Conservation (phyloP, 2,888 invertebrate species). For the Drosophila kuntzei region DNA sequence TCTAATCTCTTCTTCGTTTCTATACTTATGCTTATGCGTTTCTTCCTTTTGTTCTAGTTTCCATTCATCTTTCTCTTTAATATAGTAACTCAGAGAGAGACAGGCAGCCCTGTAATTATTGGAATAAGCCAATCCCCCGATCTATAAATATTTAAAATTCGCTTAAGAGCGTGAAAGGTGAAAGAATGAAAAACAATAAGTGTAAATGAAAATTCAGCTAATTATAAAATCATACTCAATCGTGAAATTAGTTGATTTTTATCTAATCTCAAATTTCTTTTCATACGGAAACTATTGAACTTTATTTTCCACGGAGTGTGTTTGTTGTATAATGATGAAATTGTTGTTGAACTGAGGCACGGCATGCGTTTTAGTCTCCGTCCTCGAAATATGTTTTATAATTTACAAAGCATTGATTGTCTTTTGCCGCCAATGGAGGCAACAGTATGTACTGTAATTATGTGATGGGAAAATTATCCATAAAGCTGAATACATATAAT, state of each 20-base stretch:
- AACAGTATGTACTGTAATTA: constrained; percentile 26
- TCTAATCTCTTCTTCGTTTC: not conserved
- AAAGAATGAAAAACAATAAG: not conserved
- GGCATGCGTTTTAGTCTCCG: constrained; percentile 32
- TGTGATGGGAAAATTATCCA: constrained; percentile 49
- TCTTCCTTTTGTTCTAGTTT: constrained; percentile 9
- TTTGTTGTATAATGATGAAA: constrained; percentile 32
- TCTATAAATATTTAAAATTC: not conserved
- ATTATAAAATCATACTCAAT: not conserved
- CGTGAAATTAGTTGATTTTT: not conserved
- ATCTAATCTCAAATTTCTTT: constrained; percentile 6
- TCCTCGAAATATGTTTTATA: constrained; percentile 45
- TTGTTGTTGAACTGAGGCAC: constrained; percentile 12
- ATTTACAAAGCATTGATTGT: constrained; percentile 44
- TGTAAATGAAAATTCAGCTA: not conserved
- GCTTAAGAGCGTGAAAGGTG: too few species aligned
- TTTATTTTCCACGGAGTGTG: constrained; percentile 22
- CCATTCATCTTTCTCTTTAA: not conserved
- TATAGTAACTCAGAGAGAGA: not conserved
- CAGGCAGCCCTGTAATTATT: not conserved
- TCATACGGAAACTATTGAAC: constrained; percentile 48
- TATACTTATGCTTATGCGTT: not conserved
- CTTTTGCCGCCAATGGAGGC: constrained; percentile 27
- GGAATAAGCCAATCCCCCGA: not conserved
- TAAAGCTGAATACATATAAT: constrained; percentile 23